Evolutionary conservation across 2,797 vertebrate species (phyloP), one percentile per base, ranked within the genome.

Genomic region (Geotrypetes seraphini): DNA sequence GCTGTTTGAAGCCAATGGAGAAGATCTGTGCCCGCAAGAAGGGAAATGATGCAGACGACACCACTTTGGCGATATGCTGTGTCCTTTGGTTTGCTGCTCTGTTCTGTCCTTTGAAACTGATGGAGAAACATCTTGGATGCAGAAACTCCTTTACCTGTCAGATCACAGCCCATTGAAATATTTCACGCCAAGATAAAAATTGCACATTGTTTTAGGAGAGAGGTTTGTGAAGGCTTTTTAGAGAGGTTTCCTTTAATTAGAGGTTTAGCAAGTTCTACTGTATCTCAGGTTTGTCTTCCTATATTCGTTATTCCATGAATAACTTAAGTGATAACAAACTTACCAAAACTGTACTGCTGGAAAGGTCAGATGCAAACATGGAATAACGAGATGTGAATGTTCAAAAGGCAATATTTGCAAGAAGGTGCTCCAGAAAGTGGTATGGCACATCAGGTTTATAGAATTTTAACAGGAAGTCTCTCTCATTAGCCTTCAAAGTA

Each of bases 241-340:
- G 66, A 78, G 67, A 69, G 63, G 61, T 69, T 50, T 70, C 69
- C 64, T 71, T 66, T 62, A 57, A 70, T 58, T 75, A 74, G 75
- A 69, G 79, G 71, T 69, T 68, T 60, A 81, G 80, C 73, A 78
- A 72, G 71, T 75, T 78, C 70, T 59, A 64, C 79, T 84, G 68
- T 87, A 85, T 86, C 87, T 91, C 88, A 93, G 88, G 88, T 88
- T 90, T 51, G 91, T 92, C 94, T 97, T 98, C 93, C 92, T 94
- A 57, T 68, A 58, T 75, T 73, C 68, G 63, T 45, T 75, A 54
- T 71, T 76, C 69, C 56, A 33, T 44, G 46, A 63, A 42, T 60
- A 55, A 61, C 45, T 42, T 42, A 57, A 51, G 31, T 58, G 53
- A 54, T 62, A 53, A 62, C 63, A 63, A 44, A 48, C 11, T 8